Evolutionary conservation across 2,888 invertebrate species (phyloP).

Genomic region (Perizoma flavofasciatum): DNA sequence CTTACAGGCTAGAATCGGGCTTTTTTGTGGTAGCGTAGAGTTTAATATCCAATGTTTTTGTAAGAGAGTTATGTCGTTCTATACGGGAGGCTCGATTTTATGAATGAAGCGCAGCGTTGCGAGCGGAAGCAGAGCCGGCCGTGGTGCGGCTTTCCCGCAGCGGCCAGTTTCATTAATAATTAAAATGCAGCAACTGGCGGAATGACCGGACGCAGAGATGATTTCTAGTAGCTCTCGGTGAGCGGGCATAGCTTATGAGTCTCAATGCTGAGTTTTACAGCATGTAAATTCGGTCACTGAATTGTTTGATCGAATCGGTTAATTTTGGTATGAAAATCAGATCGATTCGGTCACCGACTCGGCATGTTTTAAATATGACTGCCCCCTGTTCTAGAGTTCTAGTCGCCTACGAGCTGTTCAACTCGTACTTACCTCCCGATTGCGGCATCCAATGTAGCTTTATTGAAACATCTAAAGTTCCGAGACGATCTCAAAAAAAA

Average conservation of each 20-base stretch:
- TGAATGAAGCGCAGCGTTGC: conserved; percentile 82
- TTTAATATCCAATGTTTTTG: conserved; percentile 46
- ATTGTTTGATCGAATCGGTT: too few species aligned
- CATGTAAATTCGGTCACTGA: too few species aligned
- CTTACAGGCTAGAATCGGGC: conserved; percentile 41
- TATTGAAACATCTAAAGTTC: conserved; percentile 24
- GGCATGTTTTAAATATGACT: too few species aligned
- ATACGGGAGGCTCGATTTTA: conserved; percentile 60
- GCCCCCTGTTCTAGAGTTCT: conserved; percentile 30
- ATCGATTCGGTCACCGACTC: too few species aligned
- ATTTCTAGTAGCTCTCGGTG: conserved; percentile 74
- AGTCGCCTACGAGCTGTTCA: conserved; percentile 38
- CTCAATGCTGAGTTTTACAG: too few species aligned
- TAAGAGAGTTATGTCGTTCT: conserved; percentile 49
- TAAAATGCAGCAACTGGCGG: conserved; percentile 78
- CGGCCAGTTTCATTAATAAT: conserved; percentile 83
- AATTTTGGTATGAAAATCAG: too few species aligned
- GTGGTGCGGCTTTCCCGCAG: conserved; percentile 81
- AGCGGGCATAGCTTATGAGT: conserved; percentile 51
- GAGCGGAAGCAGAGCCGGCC: conserved; percentile 80
- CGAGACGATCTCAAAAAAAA: conserved; percentile 29
- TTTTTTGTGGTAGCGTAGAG: conserved; percentile 50
- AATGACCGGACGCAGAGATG: conserved; percentile 81
- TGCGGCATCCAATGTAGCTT: conserved; percentile 33
- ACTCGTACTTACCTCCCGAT: conserved; percentile 13